Base-by-base conservation (phyloP, 2,797 vertebrate genomes). In the Myoxocephalus aenaeus region DNA sequence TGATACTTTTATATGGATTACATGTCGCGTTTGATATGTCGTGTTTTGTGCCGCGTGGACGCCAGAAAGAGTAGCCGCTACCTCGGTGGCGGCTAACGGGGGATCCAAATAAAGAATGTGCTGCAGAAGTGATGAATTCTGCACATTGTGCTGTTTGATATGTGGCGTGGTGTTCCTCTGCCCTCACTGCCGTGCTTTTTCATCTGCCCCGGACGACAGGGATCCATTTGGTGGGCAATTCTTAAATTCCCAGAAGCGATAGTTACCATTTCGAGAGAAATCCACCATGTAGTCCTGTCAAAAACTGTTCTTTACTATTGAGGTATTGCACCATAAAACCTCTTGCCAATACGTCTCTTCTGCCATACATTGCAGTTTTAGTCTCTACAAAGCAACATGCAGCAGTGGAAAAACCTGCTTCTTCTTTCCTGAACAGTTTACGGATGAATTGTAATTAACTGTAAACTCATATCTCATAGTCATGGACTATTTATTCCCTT, bases 191-290 rank as follows among this genome's bases (percentile, higher is more conserved):
- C 2, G 0, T 38, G 11, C 44, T 79, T 77, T 73, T 56, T 79
- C 77, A 82, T 84, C 58, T 34, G 36, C 63, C 56, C 22, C 22
- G 56, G 34, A 75, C 22, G 0, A 61, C 66, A 59, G 66, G 76
- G 69, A 79, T 76, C 78, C 69, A 83, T 85, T 84, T 75, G 46
- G 51, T 22, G 57, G 62, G 64, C 73, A 83, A 70, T 88, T 83
- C 67, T 40, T 57, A 68, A 78, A 77, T 78, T 67, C 81, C 72
- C 80, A 83, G 57, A 75, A 68, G 76, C 70, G 54, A 22, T 32
- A 65, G 70, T 79, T 75, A 48, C 76, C 63, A 83, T 79, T 74
- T 82, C 50, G 66, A 65, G 65, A 77, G 65, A 84, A 80, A 77
- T 66, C 56, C 54, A 29, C 62, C 62, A 64, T 70, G 59, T 62